Base-by-base conservation (phyloP, 2,888 invertebrate genomes). In the Ochlodes sylvanus region DNA sequence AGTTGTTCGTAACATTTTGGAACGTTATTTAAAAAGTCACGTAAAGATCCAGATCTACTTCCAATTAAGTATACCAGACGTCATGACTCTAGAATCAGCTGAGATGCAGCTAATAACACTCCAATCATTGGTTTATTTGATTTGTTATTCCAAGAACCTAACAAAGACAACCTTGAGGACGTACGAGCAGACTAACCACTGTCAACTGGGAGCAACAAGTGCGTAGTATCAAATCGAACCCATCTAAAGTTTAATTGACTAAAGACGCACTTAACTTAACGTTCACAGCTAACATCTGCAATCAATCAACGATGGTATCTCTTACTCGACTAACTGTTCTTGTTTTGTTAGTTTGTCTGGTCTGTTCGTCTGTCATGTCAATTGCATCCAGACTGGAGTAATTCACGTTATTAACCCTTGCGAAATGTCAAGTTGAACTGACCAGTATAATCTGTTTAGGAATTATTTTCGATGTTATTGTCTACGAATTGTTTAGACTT, bases 311-410 rank as follows among this genome's bases (percentile, higher is more conserved):
- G 47, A 62, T 1, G 9, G 69, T 64, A 67, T 58, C 32, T 27
- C 67, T 55, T 70, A 67, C 61, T 61, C 60, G 60, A 60, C 14
- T 17, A 32, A 47, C 60, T 50, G 19, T 7, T 15, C 47, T 66
- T 68, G 71, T 81, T 74, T 82, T 87, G 79, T 88, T 88, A 71
- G 84, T 87, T 88, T 87, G 86, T 79, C 75, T 74, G 77, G 85
- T 80, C 75, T 73, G 77, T 81, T 75, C 77, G 80, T 82, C 79
- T 80, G 82, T 79, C 76, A 77, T 71, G 74, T 72, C 83, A 86
- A 86, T 87, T 87, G 80, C 77, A 72, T 69, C 72, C 70, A 72
- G 74, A 66, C 71, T 57, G 38, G 44, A 63, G 68, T 65, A 69
- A 71, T 73, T 71, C 76, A 76, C 77, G 73, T 75, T 74, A 74